Evolutionary conservation across 2,113 vertebrate species (phyloP), one percentile per base, ranked within the genome.

Genomic region (Heterochromis multidens): DNA sequence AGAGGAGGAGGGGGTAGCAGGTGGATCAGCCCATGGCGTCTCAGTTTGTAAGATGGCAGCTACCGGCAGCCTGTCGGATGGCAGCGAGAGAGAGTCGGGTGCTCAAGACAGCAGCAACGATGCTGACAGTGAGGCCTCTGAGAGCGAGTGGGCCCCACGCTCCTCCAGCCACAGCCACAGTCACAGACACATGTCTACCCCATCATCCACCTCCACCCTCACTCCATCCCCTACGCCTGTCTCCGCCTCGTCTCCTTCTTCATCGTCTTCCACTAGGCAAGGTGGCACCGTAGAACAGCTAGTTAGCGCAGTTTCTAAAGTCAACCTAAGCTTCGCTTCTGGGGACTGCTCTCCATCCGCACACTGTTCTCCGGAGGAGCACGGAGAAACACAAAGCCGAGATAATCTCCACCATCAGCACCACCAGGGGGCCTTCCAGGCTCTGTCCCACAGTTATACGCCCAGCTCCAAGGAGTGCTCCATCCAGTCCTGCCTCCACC

Each of bases 401-500:
- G 92, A 94, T n/a, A 93, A 94, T 58, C 88, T 88, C 60, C 93
- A 93, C 81, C 92, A 92, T 81, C 92, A 91, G 9, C 93, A 93
- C 81, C 92, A 95, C 82, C 97, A 97, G 84, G 96, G 96, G 85
- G 99, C 99, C 52, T 99, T 99, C 91, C 98, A 98, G 95, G 97
- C 96, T 0, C 96, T 99, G 88, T 98, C 98, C 77, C 97, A 98
- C 83, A 98, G 97, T 89, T 99, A 99, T 86, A 92, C 95, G 33
- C 97, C 99, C 25, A 96, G 96, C 91, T 97, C 99, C n/a, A 99
- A 98, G 92, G 98, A 99, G 87, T 99, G 99, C 93, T 99, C 99
- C 7, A 95, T 99, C 56, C 99, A 99, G 95, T 99, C 99, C 89
- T 99, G 99, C 92, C 97, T 99, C 72, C 97, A 97, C 93, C 98